A percentile compares a stretch with the other conserved stretches of the same genome.
Conservation (phyloP, 2,113 vertebrate genomes). For the Sebastes fasciatus region DNA sequence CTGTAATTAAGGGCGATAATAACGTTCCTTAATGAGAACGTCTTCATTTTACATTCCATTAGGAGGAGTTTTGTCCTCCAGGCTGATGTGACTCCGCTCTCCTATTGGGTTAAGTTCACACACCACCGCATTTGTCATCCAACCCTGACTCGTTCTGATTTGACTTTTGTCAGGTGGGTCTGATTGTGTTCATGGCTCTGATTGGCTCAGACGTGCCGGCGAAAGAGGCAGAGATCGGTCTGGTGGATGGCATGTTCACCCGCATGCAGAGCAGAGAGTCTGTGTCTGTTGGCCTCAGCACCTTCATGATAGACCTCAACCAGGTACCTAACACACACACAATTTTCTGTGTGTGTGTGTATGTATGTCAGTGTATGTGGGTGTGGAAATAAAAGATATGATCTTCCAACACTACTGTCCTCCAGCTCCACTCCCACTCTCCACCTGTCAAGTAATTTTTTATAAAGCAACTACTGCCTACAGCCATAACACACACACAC, state of each 20-base stretch:
- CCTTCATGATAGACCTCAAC: slow-evolving; percentile 97
- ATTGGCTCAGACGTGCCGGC: slow-evolving; percentile 96
- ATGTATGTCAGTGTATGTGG: slow-evolving; percentile 70
- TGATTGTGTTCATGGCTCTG: slow-evolving; percentile 97
- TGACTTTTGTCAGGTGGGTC: slow-evolving; percentile 85
- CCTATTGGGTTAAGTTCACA: background rate
- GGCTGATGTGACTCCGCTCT: background rate
- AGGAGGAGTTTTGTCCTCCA: background rate
- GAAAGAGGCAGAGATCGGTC: slow-evolving; percentile 92
- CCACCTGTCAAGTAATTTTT: slow-evolving; percentile 88
- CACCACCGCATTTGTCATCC: background rate
- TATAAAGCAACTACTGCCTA: slow-evolving; percentile 85
- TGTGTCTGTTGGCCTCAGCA: slow-evolving; percentile 95
- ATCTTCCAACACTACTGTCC: slow-evolving; percentile 80
- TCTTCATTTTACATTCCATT: background rate
- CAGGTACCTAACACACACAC: slow-evolving; percentile 80
- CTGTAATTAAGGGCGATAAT: background rate
- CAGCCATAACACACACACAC: slow-evolving; percentile 68
- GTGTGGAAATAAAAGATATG: slow-evolving; percentile 86
- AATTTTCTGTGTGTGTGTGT: slow-evolving; percentile 26
- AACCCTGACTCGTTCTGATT: slow-evolving; percentile 15
- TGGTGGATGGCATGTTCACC: slow-evolving; percentile 94
- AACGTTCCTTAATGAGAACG: background rate
- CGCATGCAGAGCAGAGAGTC: slow-evolving; percentile 95
- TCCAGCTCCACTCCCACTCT: slow-evolving; percentile 89